Base-by-base conservation (phyloP, 2,113 vertebrate species). In the Vireo altiloquus region DNA sequence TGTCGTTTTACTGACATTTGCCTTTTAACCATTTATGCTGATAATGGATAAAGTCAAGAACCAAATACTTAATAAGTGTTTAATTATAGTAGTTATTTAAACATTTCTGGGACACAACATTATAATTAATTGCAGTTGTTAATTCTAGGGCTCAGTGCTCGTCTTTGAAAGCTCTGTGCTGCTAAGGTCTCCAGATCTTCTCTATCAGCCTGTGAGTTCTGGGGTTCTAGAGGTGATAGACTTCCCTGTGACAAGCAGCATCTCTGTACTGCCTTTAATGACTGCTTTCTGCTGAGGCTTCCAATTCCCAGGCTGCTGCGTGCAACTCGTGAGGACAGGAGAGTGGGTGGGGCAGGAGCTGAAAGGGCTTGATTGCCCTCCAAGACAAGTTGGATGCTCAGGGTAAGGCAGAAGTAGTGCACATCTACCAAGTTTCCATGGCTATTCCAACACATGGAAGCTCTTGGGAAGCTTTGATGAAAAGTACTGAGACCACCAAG, bases 121-220 rank as follows among this genome's bases (percentile, higher is more conserved):
- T 85, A 31, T 53, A 61, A 80, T 85, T 82, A 90, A 80, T 86
- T 88, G 21, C 30, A 39, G n/a, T 53, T 88, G 46, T 59, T 95
- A 91, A 57, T 93, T 85, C 49, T n/a, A 53, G 40, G n/a, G 40
- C 46, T 85, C 25, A 40, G 1, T 72, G 57, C 39, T 82, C 61
- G 25, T 18, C 37, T 92, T 64, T 59, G 74, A 82, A 76, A 93
- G 57, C 57, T 81, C 40, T 49, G 22, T 81, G 65, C 33, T 81
- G 65, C 33, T 74, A 13, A 72, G 31, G 16, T 88, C 54, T 82
- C n/a, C 23, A 71, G 52, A 82, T 15, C 33, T 78, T 60, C 68
- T 63, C 61, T 54, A 2, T 52, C 53, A 85, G 40, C 28, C 47
- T 33, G 7, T 47, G 66, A 47, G 13, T 37, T 60, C 16, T 1